phyloP scores from a whole-genome alignment of 2,113 vertebrate species.

The Fregata magnificens region DNA sequence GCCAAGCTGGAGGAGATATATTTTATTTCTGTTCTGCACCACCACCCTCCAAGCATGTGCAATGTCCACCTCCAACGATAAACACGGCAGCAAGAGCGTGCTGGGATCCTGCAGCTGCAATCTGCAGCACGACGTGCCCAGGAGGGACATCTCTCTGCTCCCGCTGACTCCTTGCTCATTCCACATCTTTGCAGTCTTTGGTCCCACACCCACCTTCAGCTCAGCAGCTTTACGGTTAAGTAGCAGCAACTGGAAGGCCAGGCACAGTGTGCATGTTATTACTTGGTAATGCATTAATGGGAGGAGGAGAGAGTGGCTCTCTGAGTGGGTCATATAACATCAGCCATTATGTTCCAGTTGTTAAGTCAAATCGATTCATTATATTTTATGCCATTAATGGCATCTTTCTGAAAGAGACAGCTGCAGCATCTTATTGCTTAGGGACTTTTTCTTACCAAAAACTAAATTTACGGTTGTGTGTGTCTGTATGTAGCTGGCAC shows the following conservation, averaged over 20 bases:
- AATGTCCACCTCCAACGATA: background rate
- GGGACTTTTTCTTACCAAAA: background rate
- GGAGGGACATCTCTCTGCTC: background rate
- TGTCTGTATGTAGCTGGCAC: background rate
- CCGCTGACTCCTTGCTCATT: background rate
- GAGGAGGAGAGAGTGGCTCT: background rate
- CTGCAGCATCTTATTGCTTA: background rate
- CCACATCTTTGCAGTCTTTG: background rate
- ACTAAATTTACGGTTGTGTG: background rate
- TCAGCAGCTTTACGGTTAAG: constrained; percentile 14
- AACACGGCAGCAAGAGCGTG: rapidly evolving
- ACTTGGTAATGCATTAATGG: background rate
- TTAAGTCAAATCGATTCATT: constrained; percentile 34
- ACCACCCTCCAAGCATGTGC: background rate
- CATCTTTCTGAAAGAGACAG: background rate
- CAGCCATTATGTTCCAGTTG: constrained; percentile 15
- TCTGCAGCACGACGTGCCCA: background rate
- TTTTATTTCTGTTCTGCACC: background rate
- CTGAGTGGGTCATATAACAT: constrained; percentile 18
- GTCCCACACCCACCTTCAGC: background rate
- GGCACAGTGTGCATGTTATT: background rate
- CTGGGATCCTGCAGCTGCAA: background rate
- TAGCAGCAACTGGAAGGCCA: constrained; percentile 20
- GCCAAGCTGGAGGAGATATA: background rate
- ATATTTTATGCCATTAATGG: background rate